phyloP scores from a whole-genome alignment of 2,797 vertebrate genomes.

The Sebastes taczanowskii region DNA sequence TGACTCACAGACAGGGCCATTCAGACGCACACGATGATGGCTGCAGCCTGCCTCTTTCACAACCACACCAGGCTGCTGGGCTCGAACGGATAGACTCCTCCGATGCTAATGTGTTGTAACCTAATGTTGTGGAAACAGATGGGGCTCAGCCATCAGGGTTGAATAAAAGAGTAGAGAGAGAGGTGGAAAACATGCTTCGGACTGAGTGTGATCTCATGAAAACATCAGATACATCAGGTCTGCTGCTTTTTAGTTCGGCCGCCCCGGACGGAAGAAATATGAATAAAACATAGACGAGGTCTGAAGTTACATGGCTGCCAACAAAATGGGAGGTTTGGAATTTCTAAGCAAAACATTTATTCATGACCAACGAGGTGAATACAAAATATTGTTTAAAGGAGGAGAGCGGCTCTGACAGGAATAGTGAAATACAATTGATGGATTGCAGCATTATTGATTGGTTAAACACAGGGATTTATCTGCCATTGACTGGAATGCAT shows the following conservation, averaged over 20 bases:
- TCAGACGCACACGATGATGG: conserved; percentile 50
- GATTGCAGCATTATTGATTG: conserved; percentile 74
- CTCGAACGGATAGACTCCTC: conserved; percentile 50
- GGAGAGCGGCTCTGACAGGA: conserved; percentile 61
- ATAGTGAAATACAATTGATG: conserved; percentile 76
- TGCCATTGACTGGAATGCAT: conserved; percentile 65
- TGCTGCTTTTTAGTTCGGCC: conserved; percentile 67
- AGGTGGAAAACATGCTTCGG: conserved; percentile 62
- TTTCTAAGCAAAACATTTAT: conserved; percentile 82
- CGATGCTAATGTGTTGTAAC: conserved; percentile 64
- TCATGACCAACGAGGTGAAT: conserved; percentile 67
- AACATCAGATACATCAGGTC: conserved; percentile 70
- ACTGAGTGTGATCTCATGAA: conserved; percentile 70
- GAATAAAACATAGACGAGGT: conserved; percentile 78
- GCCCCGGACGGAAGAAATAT: conserved; percentile 62
- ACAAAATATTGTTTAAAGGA: conserved; percentile 75
- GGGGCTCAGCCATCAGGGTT: conserved; percentile 66
- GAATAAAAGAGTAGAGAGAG: conserved; percentile 70
- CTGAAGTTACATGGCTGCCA: conserved; percentile 73
- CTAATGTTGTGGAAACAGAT: conserved; percentile 77
- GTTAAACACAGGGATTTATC: conserved; percentile 78
- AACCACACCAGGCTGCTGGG: conserved; percentile 49
- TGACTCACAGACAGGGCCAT: conserved; percentile 61
- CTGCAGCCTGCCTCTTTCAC: conserved; percentile 51
- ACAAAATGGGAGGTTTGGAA: conserved; percentile 71